Evolutionary conservation across 1,140 invertebrate species (phyloP).

Genomic region (Vanessa tameamea): DNA sequence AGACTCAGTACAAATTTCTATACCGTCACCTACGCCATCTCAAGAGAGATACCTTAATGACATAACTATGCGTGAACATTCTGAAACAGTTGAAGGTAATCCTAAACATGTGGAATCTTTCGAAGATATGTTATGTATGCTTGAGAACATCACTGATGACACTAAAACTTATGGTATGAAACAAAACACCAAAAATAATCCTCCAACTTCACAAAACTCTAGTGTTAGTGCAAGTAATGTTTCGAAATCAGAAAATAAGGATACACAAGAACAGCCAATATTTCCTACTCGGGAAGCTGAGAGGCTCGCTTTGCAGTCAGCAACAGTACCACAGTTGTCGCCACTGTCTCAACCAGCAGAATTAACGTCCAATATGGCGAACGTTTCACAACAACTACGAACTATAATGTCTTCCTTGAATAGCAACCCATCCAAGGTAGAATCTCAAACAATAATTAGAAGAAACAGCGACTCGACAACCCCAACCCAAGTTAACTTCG

Average conservation of each 20-base stretch:
- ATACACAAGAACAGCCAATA: conserved; percentile 53
- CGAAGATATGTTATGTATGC: conserved; percentile 85
- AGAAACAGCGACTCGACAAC: conserved; percentile 72
- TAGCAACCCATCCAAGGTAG: conserved; percentile 70
- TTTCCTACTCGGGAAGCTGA: conserved; percentile 62
- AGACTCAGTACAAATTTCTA: conserved; percentile 83
- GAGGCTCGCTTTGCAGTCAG: conserved; percentile 69
- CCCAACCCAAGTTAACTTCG: conserved; percentile 79
- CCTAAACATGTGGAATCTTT: conserved; percentile 82
- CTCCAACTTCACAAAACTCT: conserved; percentile 44
- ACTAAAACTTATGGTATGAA: conserved; percentile 67
- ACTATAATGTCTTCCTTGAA: conserved; percentile 84
- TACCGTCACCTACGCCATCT: conserved; percentile 82
- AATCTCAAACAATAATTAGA: conserved; percentile 67
- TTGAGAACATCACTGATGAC: conserved; percentile 84
- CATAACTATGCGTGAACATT: conserved; percentile 81
- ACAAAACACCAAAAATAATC: conserved; percentile 53
- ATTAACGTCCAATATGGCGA: conserved; percentile 85
- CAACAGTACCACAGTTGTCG: conserved; percentile 84
- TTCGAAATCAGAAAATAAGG: conserved; percentile 62
- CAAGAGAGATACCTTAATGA: conserved; percentile 83
- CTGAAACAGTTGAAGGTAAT: conserved; percentile 74
- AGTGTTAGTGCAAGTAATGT: conserved; percentile 46
- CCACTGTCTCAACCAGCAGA: conserved; percentile 86
- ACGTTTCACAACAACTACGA: conserved; percentile 85